Evolutionary conservation across 53 echinoderm and acorn worm species (phyloP).

Genomic region (Arbacia lixula): DNA sequence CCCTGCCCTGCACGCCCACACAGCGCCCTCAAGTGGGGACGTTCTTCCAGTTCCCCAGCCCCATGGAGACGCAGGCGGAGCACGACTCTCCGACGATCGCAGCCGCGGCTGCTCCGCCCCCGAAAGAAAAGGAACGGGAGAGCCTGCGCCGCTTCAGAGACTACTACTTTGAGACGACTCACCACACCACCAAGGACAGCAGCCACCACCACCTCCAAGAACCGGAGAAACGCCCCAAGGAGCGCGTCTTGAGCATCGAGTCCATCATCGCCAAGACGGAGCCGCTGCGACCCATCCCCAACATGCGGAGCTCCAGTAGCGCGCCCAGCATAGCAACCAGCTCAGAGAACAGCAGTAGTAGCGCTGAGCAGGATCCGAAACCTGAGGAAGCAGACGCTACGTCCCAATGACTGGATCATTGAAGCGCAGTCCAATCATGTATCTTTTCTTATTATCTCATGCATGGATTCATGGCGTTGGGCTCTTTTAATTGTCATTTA

Average conservation of each 20-base stretch:
- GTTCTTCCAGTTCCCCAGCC: constrained; percentile 96
- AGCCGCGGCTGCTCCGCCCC: not conserved
- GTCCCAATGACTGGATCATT: constrained; percentile 1
- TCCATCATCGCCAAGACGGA: constrained; percentile 62
- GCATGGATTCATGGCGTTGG: not conserved
- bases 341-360: not conserved
- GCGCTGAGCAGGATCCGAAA: not conserved
- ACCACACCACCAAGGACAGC: constrained; percentile 40
- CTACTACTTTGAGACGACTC: constrained; percentile 90
- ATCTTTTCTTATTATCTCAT: not conserved
- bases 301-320: constrained; percentile 49
- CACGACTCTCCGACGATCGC: constrained; percentile 11
- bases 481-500: not conserved
- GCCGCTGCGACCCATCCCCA: constrained; percentile 30
- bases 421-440: not conserved
- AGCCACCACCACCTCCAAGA: constrained; percentile 23
- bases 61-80: constrained; percentile 68
- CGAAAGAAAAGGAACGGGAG: constrained; percentile 60
- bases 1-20: constrained; percentile 97
- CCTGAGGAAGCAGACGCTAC: not conserved
- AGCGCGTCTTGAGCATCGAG: constrained; percentile 65
- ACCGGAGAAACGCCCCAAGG: constrained; percentile 57
- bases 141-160: constrained; percentile 87
- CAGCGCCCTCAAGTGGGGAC: constrained; percentile 71
- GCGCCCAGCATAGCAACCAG: constrained; percentile 49